Evolutionary conservation across 2,888 invertebrate species (phyloP).

Genomic region (Ochropleura leucogaster): DNA sequence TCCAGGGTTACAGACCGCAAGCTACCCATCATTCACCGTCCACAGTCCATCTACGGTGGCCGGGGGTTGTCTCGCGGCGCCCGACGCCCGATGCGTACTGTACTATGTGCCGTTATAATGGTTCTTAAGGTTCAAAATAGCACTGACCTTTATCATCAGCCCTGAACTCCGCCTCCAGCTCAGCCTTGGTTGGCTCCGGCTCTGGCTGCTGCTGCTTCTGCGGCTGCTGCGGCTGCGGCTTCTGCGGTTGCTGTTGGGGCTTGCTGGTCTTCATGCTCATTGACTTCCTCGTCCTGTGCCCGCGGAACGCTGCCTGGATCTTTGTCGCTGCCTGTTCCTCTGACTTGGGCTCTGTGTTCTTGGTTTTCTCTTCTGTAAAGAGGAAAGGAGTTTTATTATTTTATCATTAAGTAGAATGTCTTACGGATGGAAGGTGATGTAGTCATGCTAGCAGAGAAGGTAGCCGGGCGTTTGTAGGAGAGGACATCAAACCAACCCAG

Average conservation of each 20-base stretch:
- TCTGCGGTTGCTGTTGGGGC: constrained; percentile 63
- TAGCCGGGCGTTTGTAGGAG: too few relatives aligned
- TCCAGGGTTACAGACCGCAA: too few relatives aligned
- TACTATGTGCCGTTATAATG: too few relatives aligned
- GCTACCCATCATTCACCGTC: too few relatives aligned
- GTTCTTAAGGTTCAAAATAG: background rate
- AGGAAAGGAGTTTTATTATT: background rate
- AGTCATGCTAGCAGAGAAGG: too few relatives aligned
- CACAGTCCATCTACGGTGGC: too few relatives aligned
- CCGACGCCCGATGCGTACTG: too few relatives aligned
- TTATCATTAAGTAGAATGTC: background rate
- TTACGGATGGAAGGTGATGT: background rate
- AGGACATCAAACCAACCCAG: too few relatives aligned
- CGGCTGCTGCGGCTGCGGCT: constrained; percentile 87
- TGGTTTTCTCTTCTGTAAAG: constrained; percentile 73
- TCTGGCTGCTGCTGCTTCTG: constrained; percentile 74
- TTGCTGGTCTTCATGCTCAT: constrained; percentile 94
- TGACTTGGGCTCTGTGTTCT: constrained; percentile 65
- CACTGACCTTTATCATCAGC: constrained; percentile 94
- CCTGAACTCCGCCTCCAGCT: constrained; percentile 94
- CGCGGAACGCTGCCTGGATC: constrained; percentile 97
- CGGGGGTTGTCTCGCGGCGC: too few relatives aligned
- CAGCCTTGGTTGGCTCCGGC: constrained; percentile 92
- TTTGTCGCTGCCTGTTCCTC: constrained; percentile 94
- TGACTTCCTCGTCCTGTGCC: constrained; percentile 94